Evolutionary conservation across 2,888 invertebrate genomes (phyloP).

Genomic region (Lamproptera curius): DNA sequence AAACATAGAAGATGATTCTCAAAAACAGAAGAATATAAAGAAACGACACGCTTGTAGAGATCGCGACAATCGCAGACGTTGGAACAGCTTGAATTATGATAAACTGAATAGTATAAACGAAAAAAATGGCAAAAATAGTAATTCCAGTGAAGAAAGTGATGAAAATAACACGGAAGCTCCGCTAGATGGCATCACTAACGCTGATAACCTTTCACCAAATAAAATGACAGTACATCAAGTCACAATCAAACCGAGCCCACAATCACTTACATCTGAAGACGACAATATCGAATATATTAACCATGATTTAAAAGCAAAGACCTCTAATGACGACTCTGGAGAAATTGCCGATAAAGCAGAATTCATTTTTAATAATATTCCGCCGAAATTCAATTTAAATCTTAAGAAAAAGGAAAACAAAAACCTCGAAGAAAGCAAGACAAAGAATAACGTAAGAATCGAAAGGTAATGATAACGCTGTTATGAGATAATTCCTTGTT

Average conservation of each 20-base stretch:
- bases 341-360: slow-evolving; percentile 26
- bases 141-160: slow-evolving; percentile 1
- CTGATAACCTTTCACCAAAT: slow-evolving; percentile 1
- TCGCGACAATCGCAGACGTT: background rate
- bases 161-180: slow-evolving; percentile 10
- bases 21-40: slow-evolving; percentile 2
- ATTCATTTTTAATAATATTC: slow-evolving; percentile 30
- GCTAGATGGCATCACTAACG: background rate
- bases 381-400: background rate
- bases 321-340: background rate
- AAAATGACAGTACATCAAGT: background rate
- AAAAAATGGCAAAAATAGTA: slow-evolving; percentile 2
- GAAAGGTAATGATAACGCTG: too few relatives aligned
- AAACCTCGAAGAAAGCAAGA: too few relatives aligned
- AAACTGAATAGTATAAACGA: background rate
- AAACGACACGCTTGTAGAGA: slow-evolving; percentile 8
- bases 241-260: too few relatives aligned
- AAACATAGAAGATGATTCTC: slow-evolving; percentile 1
- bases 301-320: background rate
- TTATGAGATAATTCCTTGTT: too few relatives aligned
- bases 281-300: background rate
- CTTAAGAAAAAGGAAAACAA: too few relatives aligned
- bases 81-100: background rate
- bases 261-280: too few relatives aligned
- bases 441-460: background rate